Evolutionary conservation across 2,888 invertebrate genomes (phyloP).

Genomic region (Taphrorychus bicolor): DNA sequence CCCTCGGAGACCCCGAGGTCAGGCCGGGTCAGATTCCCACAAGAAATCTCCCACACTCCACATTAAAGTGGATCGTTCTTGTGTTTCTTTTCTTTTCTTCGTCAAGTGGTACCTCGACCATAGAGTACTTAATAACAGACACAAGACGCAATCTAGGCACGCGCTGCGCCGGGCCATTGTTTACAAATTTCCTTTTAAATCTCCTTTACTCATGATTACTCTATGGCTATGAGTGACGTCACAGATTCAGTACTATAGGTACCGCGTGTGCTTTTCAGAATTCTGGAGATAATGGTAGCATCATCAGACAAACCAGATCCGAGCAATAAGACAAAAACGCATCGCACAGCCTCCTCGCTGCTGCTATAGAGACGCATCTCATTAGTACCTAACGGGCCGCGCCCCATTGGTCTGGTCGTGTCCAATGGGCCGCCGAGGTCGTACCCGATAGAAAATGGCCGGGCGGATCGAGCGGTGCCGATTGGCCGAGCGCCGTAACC

Average conservation of each 20-base stretch:
- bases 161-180: slow-evolving; percentile 30
- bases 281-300: too few species aligned
- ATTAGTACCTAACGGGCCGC: slow-evolving; percentile 57
- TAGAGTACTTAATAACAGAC: slow-evolving; percentile 7
- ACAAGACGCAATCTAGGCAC: slow-evolving; percentile 29
- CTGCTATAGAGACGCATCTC: slow-evolving; percentile 50
- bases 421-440: slow-evolving; percentile 51
- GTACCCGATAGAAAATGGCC: slow-evolving; percentile 50
- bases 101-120: background rate
- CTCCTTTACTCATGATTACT: too few species aligned
- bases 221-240: too few species aligned
- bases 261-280: too few species aligned
- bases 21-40: slow-evolving; percentile 60
- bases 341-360: background rate
- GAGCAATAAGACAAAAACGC: background rate
- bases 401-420: slow-evolving; percentile 55
- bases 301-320: slow-evolving; percentile 17
- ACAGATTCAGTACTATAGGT: too few species aligned
- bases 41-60: slow-evolving; percentile 62
- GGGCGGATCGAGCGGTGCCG: slow-evolving; percentile 24
- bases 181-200: slow-evolving; percentile 38
- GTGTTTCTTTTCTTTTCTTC: slow-evolving; percentile 14
- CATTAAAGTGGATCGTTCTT: slow-evolving; percentile 49
- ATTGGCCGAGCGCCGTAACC: slow-evolving; percentile 1
- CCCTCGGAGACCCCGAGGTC: slow-evolving; percentile 56